Evolutionary conservation across 1,140 invertebrate species (phyloP), one percentile per base, ranked within the genome.

Genomic region (Cydia fagiglandana): DNA sequence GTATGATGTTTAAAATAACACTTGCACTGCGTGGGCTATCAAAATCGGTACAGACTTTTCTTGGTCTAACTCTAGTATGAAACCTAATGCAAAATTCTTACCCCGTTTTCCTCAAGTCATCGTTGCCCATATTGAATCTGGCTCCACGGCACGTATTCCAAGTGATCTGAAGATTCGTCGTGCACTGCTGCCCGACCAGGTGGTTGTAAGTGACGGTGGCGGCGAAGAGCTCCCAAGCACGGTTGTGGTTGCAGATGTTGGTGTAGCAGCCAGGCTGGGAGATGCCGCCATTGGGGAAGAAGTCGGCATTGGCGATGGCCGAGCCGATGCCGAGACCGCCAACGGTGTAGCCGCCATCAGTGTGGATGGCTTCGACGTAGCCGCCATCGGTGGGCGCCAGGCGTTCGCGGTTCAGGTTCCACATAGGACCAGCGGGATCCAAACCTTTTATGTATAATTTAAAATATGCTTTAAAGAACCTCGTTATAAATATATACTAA

Each of bases 241-340:
- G 91, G 79, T 93, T 93, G 76, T 95, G 95, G 61, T 95, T 94
- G 80, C 95, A 96, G 9, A 94, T 87, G 70, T 94, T 83, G 83
- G 85, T 82, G 2, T 80, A 4, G 41, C 93, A 92, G 20, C 94
- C 94, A 20, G 94, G 94, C 47, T 93, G 93, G 30, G 82, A 80
- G n/a, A 75, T 79, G 17, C 96, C 96, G 7, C 96, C 96, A 83
- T 97, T 97, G 0, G 96, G 96, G 86, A 95, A 97, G 93, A 97
- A 97, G 87, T 97, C 97, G 4, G 93, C 94, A 77, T 96, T 94
- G 17, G 74, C 82, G 6, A 88, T 30, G n/a, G 24, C 24, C 24
- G 24, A 24, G 24, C 24, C 24, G 24, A 24, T 24, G 78, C 13
- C 94, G 91, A 83, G 76, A 95, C 95, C 0, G 95, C 96, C 84